A percentile compares a stretch with the other conserved stretches of the same genome.
Evolutionary conservation across 1,140 invertebrate species (phyloP).

Genomic region (Bombus superbus): DNA sequence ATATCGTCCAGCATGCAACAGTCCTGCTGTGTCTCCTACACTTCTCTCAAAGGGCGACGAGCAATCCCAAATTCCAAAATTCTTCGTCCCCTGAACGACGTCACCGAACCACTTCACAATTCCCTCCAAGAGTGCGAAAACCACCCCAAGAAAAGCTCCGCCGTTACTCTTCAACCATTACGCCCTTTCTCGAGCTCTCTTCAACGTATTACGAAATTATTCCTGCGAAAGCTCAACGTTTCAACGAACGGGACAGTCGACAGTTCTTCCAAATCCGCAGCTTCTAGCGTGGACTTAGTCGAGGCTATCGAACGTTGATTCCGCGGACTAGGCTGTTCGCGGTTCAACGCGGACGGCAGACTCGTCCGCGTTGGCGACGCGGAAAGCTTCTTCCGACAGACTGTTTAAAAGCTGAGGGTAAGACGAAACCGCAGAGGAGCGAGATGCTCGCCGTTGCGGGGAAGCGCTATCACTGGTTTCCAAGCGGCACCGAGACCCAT

Average conservation of each 20-base stretch:
- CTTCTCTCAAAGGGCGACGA: background rate
- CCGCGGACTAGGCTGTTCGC: background rate
- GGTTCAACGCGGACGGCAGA: background rate
- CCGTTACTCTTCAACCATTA: background rate
- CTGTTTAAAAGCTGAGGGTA: conserved; percentile 21
- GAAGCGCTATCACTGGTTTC: conserved; percentile 72
- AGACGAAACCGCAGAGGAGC: conserved; percentile 46
- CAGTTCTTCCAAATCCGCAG: background rate
- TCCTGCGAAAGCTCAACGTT: background rate
- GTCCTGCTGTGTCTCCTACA: background rate
- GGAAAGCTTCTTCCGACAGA: conserved; percentile 32
- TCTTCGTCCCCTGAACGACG: background rate
- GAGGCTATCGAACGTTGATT: background rate
- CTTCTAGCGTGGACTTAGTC: background rate
- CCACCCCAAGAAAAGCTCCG: background rate
- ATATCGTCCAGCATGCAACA: background rate
- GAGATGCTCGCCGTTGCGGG: conserved; percentile 56
- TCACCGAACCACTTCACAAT: background rate
- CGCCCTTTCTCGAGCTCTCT: background rate
- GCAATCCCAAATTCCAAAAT: background rate
- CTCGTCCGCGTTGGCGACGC: conserved; percentile 3
- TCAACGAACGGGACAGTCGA: background rate
- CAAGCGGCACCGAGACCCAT: conserved; percentile 60
- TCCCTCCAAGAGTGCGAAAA: background rate
- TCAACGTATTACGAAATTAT: background rate